phyloP scores from a whole-genome alignment of 2,113 vertebrate genomes.

The Amphilophus citrinellus region DNA sequence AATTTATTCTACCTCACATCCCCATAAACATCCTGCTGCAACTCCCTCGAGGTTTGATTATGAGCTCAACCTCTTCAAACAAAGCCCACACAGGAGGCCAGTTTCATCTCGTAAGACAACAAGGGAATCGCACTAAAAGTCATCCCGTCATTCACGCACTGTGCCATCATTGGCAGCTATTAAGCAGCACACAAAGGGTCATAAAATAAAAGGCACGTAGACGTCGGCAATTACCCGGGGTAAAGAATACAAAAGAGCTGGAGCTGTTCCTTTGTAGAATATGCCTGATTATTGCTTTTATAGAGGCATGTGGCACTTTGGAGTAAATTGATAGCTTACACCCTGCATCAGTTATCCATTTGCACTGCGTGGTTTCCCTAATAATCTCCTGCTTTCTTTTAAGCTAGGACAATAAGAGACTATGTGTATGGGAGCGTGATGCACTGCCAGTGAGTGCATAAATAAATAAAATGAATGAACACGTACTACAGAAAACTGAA shows the following conservation, averaged over 20 bases:
- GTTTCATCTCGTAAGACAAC: slow-evolving; percentile 39
- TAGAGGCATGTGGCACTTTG: background rate
- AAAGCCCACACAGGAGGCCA: slow-evolving; percentile 74
- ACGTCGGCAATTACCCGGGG: background rate
- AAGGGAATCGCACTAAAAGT: slow-evolving; percentile 2
- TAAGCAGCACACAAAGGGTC: background rate
- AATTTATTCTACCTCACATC: slow-evolving; percentile 73
- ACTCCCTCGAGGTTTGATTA: slow-evolving; percentile 67
- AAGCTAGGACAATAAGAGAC: slow-evolving; percentile 12
- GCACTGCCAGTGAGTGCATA: background rate
- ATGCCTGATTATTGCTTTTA: background rate
- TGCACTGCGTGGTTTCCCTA: slow-evolving; percentile 13
- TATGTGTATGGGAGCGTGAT: background rate
- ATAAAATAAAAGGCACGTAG: slow-evolving; percentile 26
- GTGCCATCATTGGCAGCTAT: slow-evolving; percentile 18
- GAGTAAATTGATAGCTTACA: slow-evolving; percentile 21
- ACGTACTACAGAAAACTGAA: background rate
- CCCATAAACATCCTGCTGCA: slow-evolving; percentile 76
- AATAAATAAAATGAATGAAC: background rate
- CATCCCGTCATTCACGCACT: background rate
- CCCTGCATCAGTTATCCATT: slow-evolving; percentile 23
- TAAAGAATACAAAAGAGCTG: background rate
- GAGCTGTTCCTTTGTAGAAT: background rate
- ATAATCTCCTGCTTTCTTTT: slow-evolving; percentile 16
- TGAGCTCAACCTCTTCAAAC: slow-evolving; percentile 65